phyloP scores from a whole-genome alignment of 2,113 vertebrate species.

The Thryonomys swinderianus region DNA sequence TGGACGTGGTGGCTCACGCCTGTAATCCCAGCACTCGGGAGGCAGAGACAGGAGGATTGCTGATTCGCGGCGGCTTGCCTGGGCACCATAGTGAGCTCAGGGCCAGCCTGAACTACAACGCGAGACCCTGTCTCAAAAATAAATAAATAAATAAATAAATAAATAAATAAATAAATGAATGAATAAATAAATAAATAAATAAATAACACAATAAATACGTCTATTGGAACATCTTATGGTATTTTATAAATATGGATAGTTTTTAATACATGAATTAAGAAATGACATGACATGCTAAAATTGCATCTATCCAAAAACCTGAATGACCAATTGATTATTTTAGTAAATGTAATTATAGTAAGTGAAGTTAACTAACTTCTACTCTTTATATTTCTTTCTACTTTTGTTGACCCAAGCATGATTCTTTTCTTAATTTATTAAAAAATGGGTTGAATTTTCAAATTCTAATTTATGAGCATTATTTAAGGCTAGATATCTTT shows the following conservation, averaged over 20 bases:
- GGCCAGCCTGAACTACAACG: too few species aligned
- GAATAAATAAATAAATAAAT: too few species aligned
- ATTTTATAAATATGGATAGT: not conserved
- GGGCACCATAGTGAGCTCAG: too few species aligned
- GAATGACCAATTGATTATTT: not conserved
- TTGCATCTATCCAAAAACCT: not conserved
- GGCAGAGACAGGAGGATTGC: too few species aligned
- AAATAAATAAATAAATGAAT: too few species aligned
- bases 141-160: too few species aligned
- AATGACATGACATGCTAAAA: not conserved
- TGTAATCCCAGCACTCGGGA: too few species aligned
- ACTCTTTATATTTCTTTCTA: not conserved
- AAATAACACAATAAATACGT: not conserved
- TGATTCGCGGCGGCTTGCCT: too few species aligned
- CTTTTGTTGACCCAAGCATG: not conserved
- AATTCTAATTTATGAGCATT: not conserved
- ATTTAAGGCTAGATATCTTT: not conserved
- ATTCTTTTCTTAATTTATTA: slow-evolving; percentile 53
- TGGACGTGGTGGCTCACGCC: too few species aligned
- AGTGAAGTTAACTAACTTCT: not conserved
- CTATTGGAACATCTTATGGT: not conserved
- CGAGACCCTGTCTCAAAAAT: too few species aligned
- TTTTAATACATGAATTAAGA: not conserved
- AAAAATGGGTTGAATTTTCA: slow-evolving; percentile 33
- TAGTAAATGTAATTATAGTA: slow-evolving; percentile 3